phyloP scores from a whole-genome alignment of 2,888 invertebrate genomes.

The Dryococelus australis region DNA sequence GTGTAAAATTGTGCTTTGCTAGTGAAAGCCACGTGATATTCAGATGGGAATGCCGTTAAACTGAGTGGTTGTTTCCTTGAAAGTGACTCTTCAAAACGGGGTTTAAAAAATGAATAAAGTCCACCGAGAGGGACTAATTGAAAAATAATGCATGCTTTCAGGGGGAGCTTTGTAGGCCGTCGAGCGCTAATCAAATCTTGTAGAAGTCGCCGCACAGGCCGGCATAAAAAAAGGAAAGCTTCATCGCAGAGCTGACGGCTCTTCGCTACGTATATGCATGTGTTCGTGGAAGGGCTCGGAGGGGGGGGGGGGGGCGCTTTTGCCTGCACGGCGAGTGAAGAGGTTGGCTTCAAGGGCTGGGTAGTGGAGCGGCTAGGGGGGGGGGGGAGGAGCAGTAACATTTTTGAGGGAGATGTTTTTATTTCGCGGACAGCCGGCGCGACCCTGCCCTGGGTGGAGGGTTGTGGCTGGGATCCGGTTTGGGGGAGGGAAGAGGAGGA shows the following conservation, averaged over 20 bases:
- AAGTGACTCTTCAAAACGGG: too few species aligned
- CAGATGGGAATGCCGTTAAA: too few species aligned
- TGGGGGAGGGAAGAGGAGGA: background rate
- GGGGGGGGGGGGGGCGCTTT: background rate
- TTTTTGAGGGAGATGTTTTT: background rate
- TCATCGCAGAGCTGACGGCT: background rate
- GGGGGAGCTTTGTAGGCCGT: background rate
- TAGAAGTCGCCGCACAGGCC: background rate
- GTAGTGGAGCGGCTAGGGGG: background rate
- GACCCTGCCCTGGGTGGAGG: background rate
- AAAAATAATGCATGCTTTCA: background rate
- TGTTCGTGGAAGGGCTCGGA: background rate
- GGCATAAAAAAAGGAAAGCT: background rate
- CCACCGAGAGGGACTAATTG: background rate
- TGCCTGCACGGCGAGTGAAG: background rate
- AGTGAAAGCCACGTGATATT: too few species aligned
- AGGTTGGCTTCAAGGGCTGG: background rate
- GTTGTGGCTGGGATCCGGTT: background rate
- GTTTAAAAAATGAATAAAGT: background rate
- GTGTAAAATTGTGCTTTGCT: too few species aligned
- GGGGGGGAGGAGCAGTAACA: background rate
- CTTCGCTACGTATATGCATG: background rate
- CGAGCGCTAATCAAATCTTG: background rate
- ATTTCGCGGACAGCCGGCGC: constrained; percentile 8
- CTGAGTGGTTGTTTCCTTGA: too few species aligned